Evolutionary conservation across 2,113 vertebrate species (phyloP), one percentile per base, ranked within the genome.

Genomic region (Urocitellus parryii): DNA sequence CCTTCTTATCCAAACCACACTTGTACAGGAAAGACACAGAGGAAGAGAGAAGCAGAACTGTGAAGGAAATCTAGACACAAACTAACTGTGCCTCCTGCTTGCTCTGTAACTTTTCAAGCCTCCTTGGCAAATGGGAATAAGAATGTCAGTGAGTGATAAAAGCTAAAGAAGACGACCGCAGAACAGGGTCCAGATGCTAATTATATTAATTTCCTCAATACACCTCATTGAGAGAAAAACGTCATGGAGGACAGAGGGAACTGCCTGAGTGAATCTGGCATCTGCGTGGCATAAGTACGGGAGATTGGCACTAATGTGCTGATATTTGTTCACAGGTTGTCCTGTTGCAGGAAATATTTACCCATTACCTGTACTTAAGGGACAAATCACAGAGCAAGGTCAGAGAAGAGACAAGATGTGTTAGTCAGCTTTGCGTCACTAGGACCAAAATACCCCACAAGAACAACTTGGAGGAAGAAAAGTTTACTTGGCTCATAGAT

Each of bases 31-130:
- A 73, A 61, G 34, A 96, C 65, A 65, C 56, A 84, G 70, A 94
- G 42, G 45, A 37, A 70, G 77, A 77, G 16, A 42, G 39, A 94
- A n/a, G 68, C 7, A 11, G 37, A 77, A n/a, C 39, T 73, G 42
- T 58, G 91, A 93, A 88, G 82, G 11, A 95, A 83, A 96, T 94
- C 93, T 88, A 90, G 88, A 53, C 11, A 67, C 51, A 91, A 84
- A 82, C 95, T 90, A 96, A 90, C 74, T 92, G 85, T 73, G 81
- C 88, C 88, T 85, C 67, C 96, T 92, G 81, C 92, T 79, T 81
- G 58, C 88, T 90, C 13, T 68, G 77, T 27, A 85, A 81, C 81
- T 92, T 90, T 67, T 51, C 83, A 29, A 90, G 87, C 77, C 91
- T 95, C 72, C 77, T 90, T 84, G 85, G 45, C 83, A 89, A 77